Evolutionary conservation across 2,888 invertebrate species (phyloP).

Genomic region (Stenotaenia linearis): DNA sequence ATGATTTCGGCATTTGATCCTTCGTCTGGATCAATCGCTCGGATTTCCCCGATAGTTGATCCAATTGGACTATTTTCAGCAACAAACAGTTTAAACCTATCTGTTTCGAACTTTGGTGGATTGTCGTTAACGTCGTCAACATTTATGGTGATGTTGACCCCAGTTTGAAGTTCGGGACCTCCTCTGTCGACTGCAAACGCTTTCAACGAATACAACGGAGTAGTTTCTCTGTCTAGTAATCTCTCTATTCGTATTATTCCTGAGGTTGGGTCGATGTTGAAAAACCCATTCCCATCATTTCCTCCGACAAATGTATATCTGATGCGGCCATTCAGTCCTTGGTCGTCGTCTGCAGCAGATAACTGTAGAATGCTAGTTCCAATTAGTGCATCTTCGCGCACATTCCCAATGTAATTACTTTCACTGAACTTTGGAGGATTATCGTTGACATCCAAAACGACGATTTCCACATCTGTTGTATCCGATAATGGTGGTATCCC

Average conservation of each 20-base stretch:
- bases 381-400: conserved; percentile 80
- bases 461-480: conserved; percentile 91
- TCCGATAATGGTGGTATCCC: conserved; percentile 85
- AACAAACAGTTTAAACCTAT: conserved; percentile 80
- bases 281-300: conserved; percentile 70
- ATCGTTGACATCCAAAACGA: conserved; percentile 93
- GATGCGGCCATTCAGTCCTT: conserved; percentile 79
- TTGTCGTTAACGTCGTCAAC: conserved; percentile 86
- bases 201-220: conserved; percentile 73
- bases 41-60: conserved; percentile 83
- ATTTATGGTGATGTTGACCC: conserved; percentile 58
- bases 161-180: conserved; percentile 57
- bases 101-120: conserved; percentile 81
- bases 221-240: conserved; percentile 83
- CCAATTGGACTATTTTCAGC: conserved; percentile 95
- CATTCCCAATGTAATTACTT: conserved; percentile 52
- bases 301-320: conserved; percentile 55
- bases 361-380: conserved; percentile 54
- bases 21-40: conserved; percentile 86
- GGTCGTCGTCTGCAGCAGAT: conserved; percentile 72
- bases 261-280: conserved; percentile 84
- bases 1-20: conserved; percentile 85
- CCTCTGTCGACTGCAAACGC: conserved; percentile 89
- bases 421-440: conserved; percentile 75
- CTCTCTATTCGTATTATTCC: conserved; percentile 87